Conservation (phyloP, 2,888 invertebrate species). For the Mesoligia furuncula region DNA sequence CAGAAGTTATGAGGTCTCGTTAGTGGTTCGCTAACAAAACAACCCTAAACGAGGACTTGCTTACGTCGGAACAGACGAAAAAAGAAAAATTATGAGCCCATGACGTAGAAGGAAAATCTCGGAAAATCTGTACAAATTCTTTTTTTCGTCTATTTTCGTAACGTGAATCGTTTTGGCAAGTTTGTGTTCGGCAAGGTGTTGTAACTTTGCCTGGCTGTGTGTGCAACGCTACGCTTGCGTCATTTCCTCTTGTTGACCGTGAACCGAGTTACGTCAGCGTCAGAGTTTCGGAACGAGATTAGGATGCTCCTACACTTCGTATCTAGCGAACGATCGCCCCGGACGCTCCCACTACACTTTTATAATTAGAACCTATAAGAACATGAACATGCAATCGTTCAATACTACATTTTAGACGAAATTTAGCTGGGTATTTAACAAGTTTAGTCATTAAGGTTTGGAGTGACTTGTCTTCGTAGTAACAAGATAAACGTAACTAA, state of each 20-base stretch:
- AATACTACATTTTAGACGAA: conserved; percentile 30
- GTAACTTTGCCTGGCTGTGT: conserved; percentile 74
- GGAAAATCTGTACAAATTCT: conserved; percentile 40
- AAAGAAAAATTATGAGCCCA: conserved; percentile 45
- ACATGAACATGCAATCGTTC: conserved; percentile 44
- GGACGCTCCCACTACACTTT: conserved; percentile 58
- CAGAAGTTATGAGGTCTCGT: conserved; percentile 62
- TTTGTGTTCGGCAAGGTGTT: conserved; percentile 74
- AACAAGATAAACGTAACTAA: conserved; percentile 64
- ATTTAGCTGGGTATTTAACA: conserved; percentile 25
- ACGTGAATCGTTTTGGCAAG: conserved; percentile 81
- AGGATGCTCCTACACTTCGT: conserved; percentile 81
- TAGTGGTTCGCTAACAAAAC: conserved; percentile 70
- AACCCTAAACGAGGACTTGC: conserved; percentile 46
- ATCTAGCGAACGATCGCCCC: conserved; percentile 77
- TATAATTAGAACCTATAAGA: conserved; percentile 58
- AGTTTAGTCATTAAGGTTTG: conserved; percentile 48
- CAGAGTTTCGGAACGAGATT: conserved; percentile 79
- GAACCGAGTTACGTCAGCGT: conserved; percentile 87
- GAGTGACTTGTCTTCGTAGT: conserved; percentile 52
- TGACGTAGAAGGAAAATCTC: conserved; percentile 29
- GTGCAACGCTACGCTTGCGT: conserved; percentile 83
- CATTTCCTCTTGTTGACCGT: conserved; percentile 89
- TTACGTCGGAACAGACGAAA: conserved; percentile 55
- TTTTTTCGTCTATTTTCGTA: conserved; percentile 65